Base-by-base conservation (phyloP, 2,113 vertebrate genomes). In the Ginglymostoma cirratum region DNA sequence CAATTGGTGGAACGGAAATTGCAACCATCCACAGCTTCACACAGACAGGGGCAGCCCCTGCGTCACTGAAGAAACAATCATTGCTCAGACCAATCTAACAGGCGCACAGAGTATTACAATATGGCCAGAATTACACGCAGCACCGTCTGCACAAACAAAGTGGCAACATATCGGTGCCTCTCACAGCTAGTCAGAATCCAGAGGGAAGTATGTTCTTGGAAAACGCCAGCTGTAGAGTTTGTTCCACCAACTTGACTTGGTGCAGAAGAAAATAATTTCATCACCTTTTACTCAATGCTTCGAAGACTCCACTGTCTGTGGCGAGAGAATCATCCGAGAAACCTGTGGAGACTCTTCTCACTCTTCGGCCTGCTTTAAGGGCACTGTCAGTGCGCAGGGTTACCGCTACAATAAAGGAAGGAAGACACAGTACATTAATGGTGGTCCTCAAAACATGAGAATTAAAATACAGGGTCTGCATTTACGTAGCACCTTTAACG, bases 231-330 rank as follows among this genome's bases (percentile, higher is more conserved):
- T 10, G 15, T 17, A 66, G 30, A 66, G 19, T 34, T n/a, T n/a
- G 34, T 38, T 38, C 30, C 61, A 66, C 19, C n/a, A 34, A 55
- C 52, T 14, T 66, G 66, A 19, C 2, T 55, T 69, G n/a, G 21
- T 21, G 3, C n/a, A 19, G 65, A 69, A 30, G 38, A 34, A 38
- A 66, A 66, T 38, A 48, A 61, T 61, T 61, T 52, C 97, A 96
- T 96, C 97, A 99, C 99, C 99, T 99, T 97, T 98, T 98, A 97
- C 98, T 98, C 97, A 98, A 99, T 96, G 99, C 98, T 97, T 99
- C 99, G 96, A 99, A 99, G 66, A 99, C 99, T 0, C 99, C 99
- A 65, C 99, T 99, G 97, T 99, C 99, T 5, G 99, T 99, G 96
- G 99, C 99, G 96, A 99, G 98, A 42, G 99, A 98, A 96, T 99